A percentile compares a stretch with the other conserved stretches of the same genome.
Evolutionary conservation across 2,888 invertebrate species (phyloP).

Genomic region (Drosophila austrosaltans): DNA sequence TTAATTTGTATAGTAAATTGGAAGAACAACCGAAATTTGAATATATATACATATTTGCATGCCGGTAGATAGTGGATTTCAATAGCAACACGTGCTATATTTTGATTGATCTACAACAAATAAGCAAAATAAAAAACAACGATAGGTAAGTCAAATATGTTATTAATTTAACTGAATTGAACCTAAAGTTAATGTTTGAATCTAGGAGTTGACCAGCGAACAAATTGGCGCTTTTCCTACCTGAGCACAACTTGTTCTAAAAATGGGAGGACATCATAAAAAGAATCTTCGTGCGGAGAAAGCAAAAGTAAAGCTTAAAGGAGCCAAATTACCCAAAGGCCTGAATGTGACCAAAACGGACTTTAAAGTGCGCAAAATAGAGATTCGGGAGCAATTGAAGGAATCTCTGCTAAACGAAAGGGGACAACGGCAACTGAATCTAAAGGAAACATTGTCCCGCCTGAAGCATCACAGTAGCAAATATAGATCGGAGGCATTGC

Average conservation of each 20-base stretch:
- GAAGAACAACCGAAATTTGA: no score
- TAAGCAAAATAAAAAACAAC: no score
- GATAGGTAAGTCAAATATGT: no score
- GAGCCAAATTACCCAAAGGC: constrained; percentile 92
- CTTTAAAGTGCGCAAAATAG: constrained; percentile 94
- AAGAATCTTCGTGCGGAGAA: constrained; percentile 93
- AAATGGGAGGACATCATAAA: constrained; percentile 85
- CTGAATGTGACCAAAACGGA: constrained; percentile 94
- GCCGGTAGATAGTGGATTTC: no score
- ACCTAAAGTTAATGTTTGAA: no score
- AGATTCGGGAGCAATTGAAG: constrained; percentile 89
- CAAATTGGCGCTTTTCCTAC: no score
- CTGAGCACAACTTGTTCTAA: background rate
- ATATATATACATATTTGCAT: no score
- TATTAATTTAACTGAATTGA: no score
- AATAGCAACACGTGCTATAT: no score
- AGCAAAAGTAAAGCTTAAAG: constrained; percentile 94
- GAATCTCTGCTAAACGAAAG: constrained; percentile 49
- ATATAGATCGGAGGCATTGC: constrained; percentile 79
- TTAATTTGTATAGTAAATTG: no score
- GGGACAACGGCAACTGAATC: constrained; percentile 61
- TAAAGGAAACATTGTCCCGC: constrained; percentile 83
- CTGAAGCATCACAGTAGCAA: constrained; percentile 84
- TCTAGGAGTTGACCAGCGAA: no score
- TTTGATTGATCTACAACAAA: no score